Conservation (phyloP, 2,888 invertebrate genomes). For the Gnatocerus cornutus region DNA sequence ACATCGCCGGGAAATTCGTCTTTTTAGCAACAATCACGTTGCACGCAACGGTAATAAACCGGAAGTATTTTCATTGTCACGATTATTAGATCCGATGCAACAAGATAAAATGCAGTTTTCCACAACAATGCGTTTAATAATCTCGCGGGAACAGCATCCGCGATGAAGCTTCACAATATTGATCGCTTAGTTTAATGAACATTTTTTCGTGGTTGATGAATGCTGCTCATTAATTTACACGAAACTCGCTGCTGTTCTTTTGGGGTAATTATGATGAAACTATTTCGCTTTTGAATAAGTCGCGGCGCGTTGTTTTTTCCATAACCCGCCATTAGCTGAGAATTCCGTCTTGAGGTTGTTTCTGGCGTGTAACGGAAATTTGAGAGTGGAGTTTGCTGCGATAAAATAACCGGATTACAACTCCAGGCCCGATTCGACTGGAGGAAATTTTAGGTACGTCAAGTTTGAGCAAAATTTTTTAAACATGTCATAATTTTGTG, state of each 20-base stretch:
- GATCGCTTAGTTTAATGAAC: background rate
- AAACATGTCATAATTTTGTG: too few relatives aligned
- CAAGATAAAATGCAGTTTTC: background rate
- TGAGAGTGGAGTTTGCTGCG: conserved; percentile 55
- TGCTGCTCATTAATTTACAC: too few relatives aligned
- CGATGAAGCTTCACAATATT: conserved; percentile 1
- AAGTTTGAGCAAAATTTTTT: too few relatives aligned
- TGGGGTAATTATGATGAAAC: background rate
- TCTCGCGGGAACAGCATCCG: background rate
- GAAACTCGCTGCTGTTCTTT: too few relatives aligned
- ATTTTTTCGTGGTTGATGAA: background rate
- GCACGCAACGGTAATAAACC: conserved; percentile 2
- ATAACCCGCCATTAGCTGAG: conserved; percentile 54
- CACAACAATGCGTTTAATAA: background rate
- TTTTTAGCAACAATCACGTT: too few relatives aligned
- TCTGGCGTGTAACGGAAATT: conserved; percentile 55
- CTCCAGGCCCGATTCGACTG: conserved; percentile 47
- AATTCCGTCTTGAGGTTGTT: conserved; percentile 44
- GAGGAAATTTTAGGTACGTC: too few relatives aligned
- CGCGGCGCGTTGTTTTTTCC: background rate
- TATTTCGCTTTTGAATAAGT: background rate
- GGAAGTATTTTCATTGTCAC: conserved; percentile 1
- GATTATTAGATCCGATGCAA: background rate
- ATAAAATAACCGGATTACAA: conserved; percentile 57
- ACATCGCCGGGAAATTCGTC: background rate